Evolutionary conservation across 2,797 vertebrate species (phyloP), one percentile per base, ranked within the genome.

Genomic region (Triplophysa yarkandensis): DNA sequence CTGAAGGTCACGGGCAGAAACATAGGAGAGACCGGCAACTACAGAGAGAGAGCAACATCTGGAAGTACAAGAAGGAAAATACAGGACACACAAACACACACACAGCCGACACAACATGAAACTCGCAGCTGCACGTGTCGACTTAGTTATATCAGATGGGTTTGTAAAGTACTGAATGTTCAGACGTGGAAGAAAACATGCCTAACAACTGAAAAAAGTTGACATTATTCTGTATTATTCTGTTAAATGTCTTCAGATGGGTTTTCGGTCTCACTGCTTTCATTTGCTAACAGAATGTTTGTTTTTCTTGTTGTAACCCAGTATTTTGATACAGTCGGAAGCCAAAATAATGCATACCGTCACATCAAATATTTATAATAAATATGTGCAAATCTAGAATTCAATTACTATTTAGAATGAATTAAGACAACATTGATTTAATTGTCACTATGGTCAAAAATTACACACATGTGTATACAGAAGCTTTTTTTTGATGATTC

Each of bases 1-100:
- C 92, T 93, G 95, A 97, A 98, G 96, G 75, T 75, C 72, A 75
- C 58, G 43, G 72, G 64, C 72, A 67, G 55, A 75, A 74, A 74
- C 66, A 50, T 39, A 25, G 50, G 48, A 34, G 71, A 62, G 39
- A 44, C 34, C 27, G 19, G 72, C 68, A 75, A 68, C 63, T 60
- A 75, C 41, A 69, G 61, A 44, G 32, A 62, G 50, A 14, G 68
- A 69, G 60, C 52, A 61, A 77, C 62, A 77, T 65, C 61, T 74
- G 71, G 71, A 66, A 74, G 36, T 57, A 44, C 55, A 66, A 55
- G 27, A 55, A 66, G 28, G 23, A 7, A 32, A 27, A 16, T 43
- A 39, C 36, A 11, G 34, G 8, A 41, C 46, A 43, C 46, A 63
- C 57, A 58, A 39, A 69, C 50, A 28, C 36, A 44, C 68, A 27